These are phyloP conservation scores for Lanistes nyassanus DNA, from an alignment of 1,140 invertebrate species.

Conservation along the genomic window DNA sequence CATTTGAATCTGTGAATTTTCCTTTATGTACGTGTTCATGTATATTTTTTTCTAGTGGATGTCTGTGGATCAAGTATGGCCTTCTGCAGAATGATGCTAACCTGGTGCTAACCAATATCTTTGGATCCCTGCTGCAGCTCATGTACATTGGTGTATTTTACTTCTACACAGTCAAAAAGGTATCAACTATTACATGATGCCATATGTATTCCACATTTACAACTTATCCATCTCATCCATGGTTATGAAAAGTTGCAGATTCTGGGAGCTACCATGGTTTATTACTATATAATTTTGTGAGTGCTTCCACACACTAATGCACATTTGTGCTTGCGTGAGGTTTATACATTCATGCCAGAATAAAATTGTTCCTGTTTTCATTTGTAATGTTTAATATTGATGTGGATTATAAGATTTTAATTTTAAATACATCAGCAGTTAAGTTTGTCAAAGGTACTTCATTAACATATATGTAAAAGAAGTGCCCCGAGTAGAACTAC, in stretches of 20 bases:
- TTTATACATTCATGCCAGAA: too few species aligned
- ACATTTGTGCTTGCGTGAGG: not conserved
- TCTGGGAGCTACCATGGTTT: too few species aligned
- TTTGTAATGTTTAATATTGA: too few species aligned
- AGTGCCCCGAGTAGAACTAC: too few species aligned
- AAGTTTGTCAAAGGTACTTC: too few species aligned
- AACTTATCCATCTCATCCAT: too few species aligned
- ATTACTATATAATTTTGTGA: not conserved
- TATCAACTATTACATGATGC: not conserved
- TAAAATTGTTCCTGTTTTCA: too few species aligned
- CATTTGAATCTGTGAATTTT: not conserved
- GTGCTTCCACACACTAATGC: not conserved
- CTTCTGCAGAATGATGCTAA: constrained; percentile 24
- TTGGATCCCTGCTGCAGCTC: constrained; percentile 25
- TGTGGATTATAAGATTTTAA: too few species aligned
- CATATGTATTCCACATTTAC: too few species aligned
- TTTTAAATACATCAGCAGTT: too few species aligned
- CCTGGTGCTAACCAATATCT: constrained; percentile 25
- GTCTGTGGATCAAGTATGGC: constrained; percentile 29
- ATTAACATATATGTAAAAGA: too few species aligned
- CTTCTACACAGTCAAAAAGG: constrained; percentile 27
- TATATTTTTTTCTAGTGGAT: constrained; percentile 13
- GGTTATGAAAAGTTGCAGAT: too few species aligned
- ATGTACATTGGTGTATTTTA: constrained; percentile 29
- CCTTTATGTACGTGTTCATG: not conserved